These are phyloP conservation scores for Odontocerum albicorne DNA, from an alignment of 2,888 invertebrate genomes.

Conservation along the genomic window DNA sequence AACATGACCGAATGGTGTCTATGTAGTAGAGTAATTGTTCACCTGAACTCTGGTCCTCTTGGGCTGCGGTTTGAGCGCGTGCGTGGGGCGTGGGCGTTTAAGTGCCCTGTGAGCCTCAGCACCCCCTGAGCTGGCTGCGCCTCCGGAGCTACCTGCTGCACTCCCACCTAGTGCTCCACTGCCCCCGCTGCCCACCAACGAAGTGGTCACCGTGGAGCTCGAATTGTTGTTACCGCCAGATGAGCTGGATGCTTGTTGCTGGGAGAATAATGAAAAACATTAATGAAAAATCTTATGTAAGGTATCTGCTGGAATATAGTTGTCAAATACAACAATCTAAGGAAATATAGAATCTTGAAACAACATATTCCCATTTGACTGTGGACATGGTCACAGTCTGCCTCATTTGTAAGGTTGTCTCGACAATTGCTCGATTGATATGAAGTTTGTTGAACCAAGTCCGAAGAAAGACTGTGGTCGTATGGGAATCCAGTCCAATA, in stretches of 20 bases:
- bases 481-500: no score
- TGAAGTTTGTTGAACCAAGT: no score
- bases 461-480: no score
- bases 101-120: constrained; percentile 39
- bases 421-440: no score
- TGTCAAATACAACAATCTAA: no score
- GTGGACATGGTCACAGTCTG: no score
- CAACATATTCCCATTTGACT: no score
- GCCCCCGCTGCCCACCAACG: constrained; percentile 58
- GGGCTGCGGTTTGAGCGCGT: constrained; percentile 34
- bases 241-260: constrained; percentile 47
- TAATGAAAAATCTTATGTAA: no score
- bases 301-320: no score
- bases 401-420: no score
- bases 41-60: constrained; percentile 41
- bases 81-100: constrained; percentile 29
- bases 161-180: constrained; percentile 62
- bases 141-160: constrained; percentile 49
- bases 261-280: background rate
- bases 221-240: constrained; percentile 57
- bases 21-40: no score
- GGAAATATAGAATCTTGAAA: no score
- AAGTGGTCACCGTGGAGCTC: constrained; percentile 63
- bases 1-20: background rate
- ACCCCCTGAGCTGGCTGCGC: constrained; percentile 54